Base-by-base conservation (phyloP, 2,113 vertebrate species). In the Gasterosteus nipponicus region DNA sequence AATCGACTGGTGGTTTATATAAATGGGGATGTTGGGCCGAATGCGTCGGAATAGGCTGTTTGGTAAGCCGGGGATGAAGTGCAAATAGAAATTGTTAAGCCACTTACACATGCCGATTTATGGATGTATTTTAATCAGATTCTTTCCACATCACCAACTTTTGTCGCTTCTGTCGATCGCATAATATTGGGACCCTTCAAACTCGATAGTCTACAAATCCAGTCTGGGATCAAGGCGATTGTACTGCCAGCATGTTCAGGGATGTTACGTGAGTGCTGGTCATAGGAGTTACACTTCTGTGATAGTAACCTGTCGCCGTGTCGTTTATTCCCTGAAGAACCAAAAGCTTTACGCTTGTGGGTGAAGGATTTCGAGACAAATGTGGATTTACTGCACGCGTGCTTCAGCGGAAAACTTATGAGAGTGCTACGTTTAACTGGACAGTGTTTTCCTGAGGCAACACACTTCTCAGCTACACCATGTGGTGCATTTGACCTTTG, bases 381-480 rank as follows among this genome's bases (percentile, higher is more conserved):
- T 61, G 33, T 29, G 7, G 18, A 68, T 29, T 14, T 29, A 29
- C 51, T 73, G 41, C 39, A 49, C 54, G 33, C 42, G 70, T 33
- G 7, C 44, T 78, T 41, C 39, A 56, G 51, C 14, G 73, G 44
- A 67, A 44, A 66, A 41, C 26, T 69, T 26, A 68, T 51, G 53
- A 77, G 53, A 56, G 42, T 15, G 14, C 57, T n/a, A 62, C 56
- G 59, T 75, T 79, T 47, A 65, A 71, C 44, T 46, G 59, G 44
- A 46, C 49, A 80, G 19, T 15, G 18, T 49, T 41, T 69, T n/a
- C 64, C 73, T 12, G 35, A 33, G 67, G 78, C 65, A 26, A 73
- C 60, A 46, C 60, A n/a, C 15, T 63, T 14, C 73, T 72, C 47
- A 75, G 73, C 54, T 33, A 31, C 26, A 39, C 18, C 33, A 39